Evolutionary conservation across 2,113 vertebrate genomes (phyloP).

Genomic region (Scatophagus argus): DNA sequence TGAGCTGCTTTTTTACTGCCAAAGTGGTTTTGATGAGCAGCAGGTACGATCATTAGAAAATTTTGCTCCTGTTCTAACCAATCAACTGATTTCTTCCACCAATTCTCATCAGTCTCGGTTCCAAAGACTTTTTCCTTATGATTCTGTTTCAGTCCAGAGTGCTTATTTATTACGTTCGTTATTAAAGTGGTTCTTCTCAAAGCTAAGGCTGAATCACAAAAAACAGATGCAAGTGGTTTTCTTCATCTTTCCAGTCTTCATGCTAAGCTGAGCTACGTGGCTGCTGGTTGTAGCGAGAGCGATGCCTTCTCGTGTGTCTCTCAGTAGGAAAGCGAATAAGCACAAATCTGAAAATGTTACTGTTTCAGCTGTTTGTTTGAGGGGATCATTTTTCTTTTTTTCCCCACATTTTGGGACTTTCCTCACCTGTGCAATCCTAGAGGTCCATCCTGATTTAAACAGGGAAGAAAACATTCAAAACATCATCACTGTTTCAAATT

Average conservation of each 20-base stretch:
- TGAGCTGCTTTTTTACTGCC: background rate
- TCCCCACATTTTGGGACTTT: background rate
- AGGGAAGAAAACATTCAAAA: background rate
- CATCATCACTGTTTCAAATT: background rate
- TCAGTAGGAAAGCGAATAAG: background rate
- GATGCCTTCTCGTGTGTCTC: background rate
- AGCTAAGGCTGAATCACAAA: background rate
- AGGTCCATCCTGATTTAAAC: background rate
- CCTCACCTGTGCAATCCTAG: background rate
- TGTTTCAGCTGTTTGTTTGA: background rate
- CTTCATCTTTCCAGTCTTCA: no score
- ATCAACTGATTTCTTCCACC: no score
- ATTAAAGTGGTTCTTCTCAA: background rate
- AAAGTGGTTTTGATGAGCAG: background rate
- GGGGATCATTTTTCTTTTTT: background rate
- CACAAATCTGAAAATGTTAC: background rate
- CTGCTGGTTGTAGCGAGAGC: no score
- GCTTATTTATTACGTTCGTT: background rate
- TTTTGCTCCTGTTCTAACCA: no score
- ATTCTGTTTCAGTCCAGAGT: background rate
- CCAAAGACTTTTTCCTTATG: background rate
- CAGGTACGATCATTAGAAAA: no score
- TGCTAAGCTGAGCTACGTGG: no score
- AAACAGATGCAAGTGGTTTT: no score
- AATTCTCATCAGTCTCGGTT: no score